Evolutionary conservation across 2,888 invertebrate species (phyloP).

Genomic region (Thymelicus lineola): DNA sequence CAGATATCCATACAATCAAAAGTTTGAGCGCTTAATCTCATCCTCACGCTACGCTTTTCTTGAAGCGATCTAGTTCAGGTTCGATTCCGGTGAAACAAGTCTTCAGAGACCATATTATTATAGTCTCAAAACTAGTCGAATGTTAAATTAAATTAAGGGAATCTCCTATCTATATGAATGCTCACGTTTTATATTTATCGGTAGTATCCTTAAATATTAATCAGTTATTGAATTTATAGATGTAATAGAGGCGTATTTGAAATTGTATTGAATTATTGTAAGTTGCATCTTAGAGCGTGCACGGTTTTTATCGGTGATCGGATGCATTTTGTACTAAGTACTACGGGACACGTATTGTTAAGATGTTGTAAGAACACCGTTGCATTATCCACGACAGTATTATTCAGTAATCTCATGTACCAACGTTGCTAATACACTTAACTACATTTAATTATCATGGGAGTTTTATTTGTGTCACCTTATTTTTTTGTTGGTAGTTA

Average conservation of each 20-base stretch:
- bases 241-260: constrained; percentile 73
- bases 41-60: too few species aligned
- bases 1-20: too few species aligned
- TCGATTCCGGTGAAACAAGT: constrained; percentile 21
- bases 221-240: constrained; percentile 82
- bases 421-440: constrained; percentile 85
- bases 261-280: constrained; percentile 62
- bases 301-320: constrained; percentile 71
- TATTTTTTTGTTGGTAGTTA: too few species aligned
- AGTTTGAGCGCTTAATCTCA: too few species aligned
- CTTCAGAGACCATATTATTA: constrained; percentile 26
- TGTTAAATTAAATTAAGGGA: constrained; percentile 57
- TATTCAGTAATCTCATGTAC: constrained; percentile 84
- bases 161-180: constrained; percentile 79
- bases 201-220: constrained; percentile 70
- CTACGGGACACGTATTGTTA: constrained; percentile 68
- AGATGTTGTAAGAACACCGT: constrained; percentile 59
- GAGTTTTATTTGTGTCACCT: constrained; percentile 46
- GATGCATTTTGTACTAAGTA: constrained; percentile 72
- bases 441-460: constrained; percentile 78
- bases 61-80: neutral
- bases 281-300: constrained; percentile 71
- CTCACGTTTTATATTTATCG: constrained; percentile 79
- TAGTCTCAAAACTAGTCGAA: constrained; percentile 48
- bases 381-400: constrained; percentile 76